phyloP scores from a whole-genome alignment of 2,797 vertebrate genomes.

The Arnoldichthys spilopterus region DNA sequence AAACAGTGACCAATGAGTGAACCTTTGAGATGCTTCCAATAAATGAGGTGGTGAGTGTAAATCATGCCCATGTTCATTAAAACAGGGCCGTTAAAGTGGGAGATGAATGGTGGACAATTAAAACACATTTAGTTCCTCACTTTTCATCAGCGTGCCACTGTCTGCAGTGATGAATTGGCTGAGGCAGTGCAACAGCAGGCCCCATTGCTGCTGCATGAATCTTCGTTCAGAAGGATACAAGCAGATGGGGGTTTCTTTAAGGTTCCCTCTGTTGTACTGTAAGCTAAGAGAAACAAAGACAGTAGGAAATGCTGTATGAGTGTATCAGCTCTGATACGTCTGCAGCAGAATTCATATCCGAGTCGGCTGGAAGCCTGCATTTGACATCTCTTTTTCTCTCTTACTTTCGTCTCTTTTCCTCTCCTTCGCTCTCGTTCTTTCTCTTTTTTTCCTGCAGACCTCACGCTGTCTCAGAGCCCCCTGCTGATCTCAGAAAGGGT shows the following conservation, averaged over 20 bases:
- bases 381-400: slow-evolving; percentile 12
- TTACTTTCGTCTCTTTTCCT: neutral
- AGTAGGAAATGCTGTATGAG: neutral
- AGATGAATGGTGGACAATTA: slow-evolving; percentile 17
- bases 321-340: slow-evolving; percentile 9
- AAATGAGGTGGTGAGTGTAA: slow-evolving; percentile 2
- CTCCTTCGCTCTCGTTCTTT: neutral
- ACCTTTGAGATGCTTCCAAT: neutral
- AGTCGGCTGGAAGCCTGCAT: slow-evolving; percentile 9
- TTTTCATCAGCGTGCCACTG: neutral
- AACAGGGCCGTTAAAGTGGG: slow-evolving; percentile 34
- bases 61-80: slow-evolving; percentile 47
- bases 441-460: slow-evolving; percentile 15
- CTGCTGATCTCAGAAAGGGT: slow-evolving; percentile 39
- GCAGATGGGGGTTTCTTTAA: neutral
- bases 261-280: neutral
- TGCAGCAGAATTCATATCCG: slow-evolving; percentile 14
- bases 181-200: neutral
- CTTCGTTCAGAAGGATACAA: neutral
- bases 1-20: neutral
- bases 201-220: slow-evolving; percentile 5
- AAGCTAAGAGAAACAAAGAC: neutral
- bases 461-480: slow-evolving; percentile 13
- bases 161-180: neutral
- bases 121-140: slow-evolving; percentile 31